phyloP scores from a whole-genome alignment of 2,797 vertebrate species.

The Alcedo atthis region DNA sequence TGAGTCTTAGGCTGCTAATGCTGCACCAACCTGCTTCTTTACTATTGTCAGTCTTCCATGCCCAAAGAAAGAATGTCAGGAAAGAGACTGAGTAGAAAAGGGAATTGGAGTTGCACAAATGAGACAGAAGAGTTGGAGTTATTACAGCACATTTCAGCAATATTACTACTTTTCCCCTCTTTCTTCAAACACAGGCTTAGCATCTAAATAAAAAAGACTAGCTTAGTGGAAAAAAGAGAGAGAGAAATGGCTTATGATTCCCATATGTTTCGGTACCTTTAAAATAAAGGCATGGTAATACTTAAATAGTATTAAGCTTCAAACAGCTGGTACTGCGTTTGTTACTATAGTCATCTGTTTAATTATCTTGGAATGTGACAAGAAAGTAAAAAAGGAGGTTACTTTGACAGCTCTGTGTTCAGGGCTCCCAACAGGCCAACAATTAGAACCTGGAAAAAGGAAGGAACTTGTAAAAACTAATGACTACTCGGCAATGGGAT shows the following conservation, averaged over 20 bases:
- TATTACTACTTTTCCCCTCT: not conserved
- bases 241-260: slow-evolving; percentile 71
- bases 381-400: slow-evolving; percentile 53
- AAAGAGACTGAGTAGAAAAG: not conserved
- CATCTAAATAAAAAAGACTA: slow-evolving; percentile 57
- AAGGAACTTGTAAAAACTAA: slow-evolving; percentile 64
- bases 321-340: slow-evolving; percentile 84
- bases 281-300: slow-evolving; percentile 70
- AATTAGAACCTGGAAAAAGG: slow-evolving; percentile 58
- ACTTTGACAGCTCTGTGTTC: slow-evolving; percentile 81
- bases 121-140: slow-evolving; percentile 72
- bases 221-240: slow-evolving; percentile 44
- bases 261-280: slow-evolving; percentile 72
- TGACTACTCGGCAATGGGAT: not conserved
- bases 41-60: not conserved
- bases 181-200: slow-evolving; percentile 45
- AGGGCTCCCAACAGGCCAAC: slow-evolving; percentile 60
- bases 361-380: slow-evolving; percentile 86
- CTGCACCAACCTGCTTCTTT: not conserved
- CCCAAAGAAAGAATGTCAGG: not conserved
- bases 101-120: slow-evolving; percentile 49
- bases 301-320: slow-evolving; percentile 79
- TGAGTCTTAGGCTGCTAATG: not conserved
- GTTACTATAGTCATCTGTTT: slow-evolving; percentile 85
- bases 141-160: slow-evolving; percentile 54